Percentiles rank a stretch among this genome's conserved stretches.
Conservation (phyloP, 35 echinoderm and acorn worm species). For the Hemicentrotus pulcherrimus region DNA sequence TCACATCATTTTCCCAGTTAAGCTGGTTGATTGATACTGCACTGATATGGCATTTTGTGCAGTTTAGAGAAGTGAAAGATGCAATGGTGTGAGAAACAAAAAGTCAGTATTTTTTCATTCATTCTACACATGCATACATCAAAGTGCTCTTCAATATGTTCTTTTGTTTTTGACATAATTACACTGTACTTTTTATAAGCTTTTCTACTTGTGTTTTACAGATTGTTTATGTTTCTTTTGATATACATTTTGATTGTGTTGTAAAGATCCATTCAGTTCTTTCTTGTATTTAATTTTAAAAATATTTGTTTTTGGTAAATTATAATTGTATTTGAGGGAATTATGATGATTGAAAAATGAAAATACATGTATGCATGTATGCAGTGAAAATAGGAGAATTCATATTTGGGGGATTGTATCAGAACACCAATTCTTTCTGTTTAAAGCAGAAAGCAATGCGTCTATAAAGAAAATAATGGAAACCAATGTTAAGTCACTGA, state of each 20-base stretch:
- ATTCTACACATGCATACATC: neutral
- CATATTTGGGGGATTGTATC: too few relatives aligned
- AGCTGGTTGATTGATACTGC: neutral
- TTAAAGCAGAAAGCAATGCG: neutral
- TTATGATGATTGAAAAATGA: neutral
- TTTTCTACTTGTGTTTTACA: slow-evolving; percentile 9
- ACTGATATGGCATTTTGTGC: neutral
- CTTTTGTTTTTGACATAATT: neutral
- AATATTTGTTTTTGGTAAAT: neutral
- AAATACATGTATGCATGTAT: neutral
- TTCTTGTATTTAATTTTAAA: neutral
- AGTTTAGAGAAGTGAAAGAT: neutral
- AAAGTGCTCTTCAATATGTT: neutral
- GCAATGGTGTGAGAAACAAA: neutral
- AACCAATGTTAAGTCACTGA: neutral
- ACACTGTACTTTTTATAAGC: neutral
- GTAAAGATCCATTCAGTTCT: neutral
- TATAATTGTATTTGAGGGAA: neutral
- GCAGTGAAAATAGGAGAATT: too few relatives aligned
- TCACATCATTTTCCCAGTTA: too few relatives aligned
- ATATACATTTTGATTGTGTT: neutral
- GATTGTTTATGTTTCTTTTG: neutral
- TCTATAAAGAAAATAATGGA: neutral
- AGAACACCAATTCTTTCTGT: neutral
- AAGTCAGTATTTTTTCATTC: neutral